A percentile compares a stretch with the other conserved stretches of the same genome.
Conservation (phyloP, 2,888 invertebrate genomes). For the Megamerina dolium region DNA sequence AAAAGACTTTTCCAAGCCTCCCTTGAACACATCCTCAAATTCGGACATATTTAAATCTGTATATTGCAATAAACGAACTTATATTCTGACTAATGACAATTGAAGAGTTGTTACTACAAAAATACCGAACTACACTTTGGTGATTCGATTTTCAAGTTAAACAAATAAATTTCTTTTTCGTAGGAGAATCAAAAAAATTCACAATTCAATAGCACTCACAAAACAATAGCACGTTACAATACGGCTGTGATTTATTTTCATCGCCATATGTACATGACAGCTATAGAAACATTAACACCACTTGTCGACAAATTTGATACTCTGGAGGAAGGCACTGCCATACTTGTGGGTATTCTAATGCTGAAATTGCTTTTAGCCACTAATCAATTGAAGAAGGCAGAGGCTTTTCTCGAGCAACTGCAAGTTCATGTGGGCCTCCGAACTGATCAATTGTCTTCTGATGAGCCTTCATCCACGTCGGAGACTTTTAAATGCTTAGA, state of each 20-base stretch:
- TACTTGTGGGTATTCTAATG: constrained; percentile 40
- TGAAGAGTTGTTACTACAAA: no score
- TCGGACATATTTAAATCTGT: no score
- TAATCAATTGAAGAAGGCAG: constrained; percentile 45
- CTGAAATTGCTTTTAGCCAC: constrained; percentile 42
- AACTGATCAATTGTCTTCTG: constrained; percentile 21
- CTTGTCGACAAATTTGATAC: constrained; percentile 36
- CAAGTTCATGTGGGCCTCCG: constrained; percentile 32
- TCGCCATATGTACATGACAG: constrained; percentile 42
- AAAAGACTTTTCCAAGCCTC: no score
- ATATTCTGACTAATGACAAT: no score
- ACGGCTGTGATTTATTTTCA: constrained; percentile 45
- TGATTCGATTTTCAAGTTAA: no score
- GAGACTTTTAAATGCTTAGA: constrained; percentile 35
- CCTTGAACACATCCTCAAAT: no score
- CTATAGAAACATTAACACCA: constrained; percentile 37
- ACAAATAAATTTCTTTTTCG: no score
- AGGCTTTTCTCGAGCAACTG: constrained; percentile 40
- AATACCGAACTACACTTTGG: no score
- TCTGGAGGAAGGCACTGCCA: constrained; percentile 37
- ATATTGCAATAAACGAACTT: no score
- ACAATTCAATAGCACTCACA: no score
- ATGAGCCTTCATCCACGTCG: constrained; percentile 8
- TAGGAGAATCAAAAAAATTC: no score
- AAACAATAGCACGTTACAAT: constrained; percentile 40